These are phyloP conservation scores for Caenorhabditis zanzibari DNA, from an alignment of 2,888 invertebrate species.

Conservation along the genomic window DNA sequence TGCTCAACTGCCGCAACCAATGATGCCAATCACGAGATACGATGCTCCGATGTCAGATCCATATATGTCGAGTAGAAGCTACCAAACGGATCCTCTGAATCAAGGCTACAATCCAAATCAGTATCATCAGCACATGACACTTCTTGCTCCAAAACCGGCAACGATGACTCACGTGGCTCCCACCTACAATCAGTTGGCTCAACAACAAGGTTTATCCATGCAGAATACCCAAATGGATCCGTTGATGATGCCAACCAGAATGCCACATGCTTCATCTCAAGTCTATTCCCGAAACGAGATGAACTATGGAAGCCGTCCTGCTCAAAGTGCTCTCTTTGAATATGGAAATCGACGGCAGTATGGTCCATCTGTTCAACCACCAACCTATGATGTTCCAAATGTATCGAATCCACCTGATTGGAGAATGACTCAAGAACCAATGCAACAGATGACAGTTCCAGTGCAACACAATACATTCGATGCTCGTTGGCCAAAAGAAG, in stretches of 20 bases:
- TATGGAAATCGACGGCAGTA: constrained; percentile 78
- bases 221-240: constrained; percentile 47
- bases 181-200: constrained; percentile 39
- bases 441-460: constrained; percentile 25
- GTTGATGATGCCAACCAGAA: constrained; percentile 47
- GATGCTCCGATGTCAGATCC: constrained; percentile 71
- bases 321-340: constrained; percentile 73
- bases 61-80: constrained; percentile 29
- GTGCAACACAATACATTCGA: constrained; percentile 62
- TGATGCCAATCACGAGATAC: constrained; percentile 66
- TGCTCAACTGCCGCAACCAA: constrained; percentile 58
- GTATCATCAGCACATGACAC: constrained; percentile 41
- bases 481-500: constrained; percentile 67
- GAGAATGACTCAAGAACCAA: constrained; percentile 34
- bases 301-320: constrained; percentile 82
- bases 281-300: constrained; percentile 81
- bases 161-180: constrained; percentile 55
- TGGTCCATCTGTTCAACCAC: constrained; percentile 11
- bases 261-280: constrained; percentile 43
- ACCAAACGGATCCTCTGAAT: constrained; percentile 10
- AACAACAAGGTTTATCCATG: constrained; percentile 27
- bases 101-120: constrained; percentile 11
- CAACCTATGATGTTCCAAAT: constrained; percentile 50
- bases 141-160: constrained; percentile 50
- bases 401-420: constrained; percentile 27